Conservation (phyloP, 1,140 invertebrate genomes). For the Drosophila obscura region DNA sequence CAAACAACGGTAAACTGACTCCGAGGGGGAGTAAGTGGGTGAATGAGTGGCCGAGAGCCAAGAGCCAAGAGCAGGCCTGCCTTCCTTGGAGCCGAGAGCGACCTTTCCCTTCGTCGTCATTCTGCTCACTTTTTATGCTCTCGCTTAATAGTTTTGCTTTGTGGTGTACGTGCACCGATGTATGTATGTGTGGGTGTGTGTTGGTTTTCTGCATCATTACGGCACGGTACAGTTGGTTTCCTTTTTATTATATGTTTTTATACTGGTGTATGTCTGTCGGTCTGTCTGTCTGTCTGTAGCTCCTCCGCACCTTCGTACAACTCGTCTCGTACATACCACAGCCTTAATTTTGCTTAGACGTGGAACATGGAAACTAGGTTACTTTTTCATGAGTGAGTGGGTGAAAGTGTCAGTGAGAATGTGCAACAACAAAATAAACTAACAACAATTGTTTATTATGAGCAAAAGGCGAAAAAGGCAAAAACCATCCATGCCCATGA, state of each 20-base stretch:
- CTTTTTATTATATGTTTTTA: conserved; percentile 41
- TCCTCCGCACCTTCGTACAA: no score
- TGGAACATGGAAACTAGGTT: conserved; percentile 81
- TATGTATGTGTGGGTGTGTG: conserved; percentile 27
- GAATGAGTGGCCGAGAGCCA: conserved; percentile 37
- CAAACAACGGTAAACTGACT: conserved; percentile 70
- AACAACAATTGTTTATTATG: conserved; percentile 74
- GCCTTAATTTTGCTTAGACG: conserved; percentile 72
- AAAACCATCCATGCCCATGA: conserved; percentile 52
- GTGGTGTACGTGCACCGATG: conserved; percentile 20
- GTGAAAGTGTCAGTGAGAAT: conserved; percentile 24
- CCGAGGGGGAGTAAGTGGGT: conserved; percentile 24
- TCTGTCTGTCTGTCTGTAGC: no score
- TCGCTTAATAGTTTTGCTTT: conserved; percentile 77
- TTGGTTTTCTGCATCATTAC: conserved; percentile 59
- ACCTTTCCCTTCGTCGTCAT: conserved; percentile 73
- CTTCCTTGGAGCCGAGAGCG: conserved; percentile 16
- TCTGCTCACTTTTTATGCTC: conserved; percentile 78
- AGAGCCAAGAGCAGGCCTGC: conserved; percentile 25
- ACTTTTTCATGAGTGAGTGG: conserved; percentile 70
- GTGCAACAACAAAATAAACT: conserved; percentile 38
- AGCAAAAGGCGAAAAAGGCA: neutral
- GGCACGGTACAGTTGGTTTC: conserved; percentile 49
- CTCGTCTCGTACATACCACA: conserved; percentile 24
- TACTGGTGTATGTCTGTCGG: no score